phyloP scores from a whole-genome alignment of 2,113 vertebrate species.

The Bambusicola thoracicus region DNA sequence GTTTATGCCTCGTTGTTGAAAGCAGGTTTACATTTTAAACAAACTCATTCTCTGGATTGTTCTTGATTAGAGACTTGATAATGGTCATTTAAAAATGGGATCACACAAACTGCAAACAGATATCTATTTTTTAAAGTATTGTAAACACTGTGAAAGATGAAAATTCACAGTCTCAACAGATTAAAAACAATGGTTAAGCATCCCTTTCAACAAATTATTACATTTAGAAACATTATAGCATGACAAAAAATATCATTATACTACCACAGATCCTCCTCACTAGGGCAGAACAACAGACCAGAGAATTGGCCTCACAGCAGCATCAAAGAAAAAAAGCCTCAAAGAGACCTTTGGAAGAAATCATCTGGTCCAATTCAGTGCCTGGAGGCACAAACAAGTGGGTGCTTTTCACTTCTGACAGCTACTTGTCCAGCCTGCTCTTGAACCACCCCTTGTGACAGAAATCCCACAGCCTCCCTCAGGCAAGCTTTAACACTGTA shows the following conservation, averaged over 20 bases:
- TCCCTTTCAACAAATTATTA: not conserved
- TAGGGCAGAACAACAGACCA: not conserved
- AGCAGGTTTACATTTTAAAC: not conserved
- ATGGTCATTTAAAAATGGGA: not conserved
- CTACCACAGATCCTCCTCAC: not conserved
- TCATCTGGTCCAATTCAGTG: not conserved
- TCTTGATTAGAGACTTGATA: not conserved
- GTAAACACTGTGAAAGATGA: not conserved
- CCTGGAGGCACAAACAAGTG: not conserved
- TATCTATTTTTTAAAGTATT: not conserved
- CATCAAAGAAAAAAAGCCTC: not conserved
- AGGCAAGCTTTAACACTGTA: not conserved
- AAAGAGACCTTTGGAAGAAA: not conserved
- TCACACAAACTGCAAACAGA: not conserved
- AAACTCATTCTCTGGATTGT: not conserved
- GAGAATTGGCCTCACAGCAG: not conserved
- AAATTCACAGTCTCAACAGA: not conserved
- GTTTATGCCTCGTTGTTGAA: not conserved
- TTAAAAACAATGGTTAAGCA: not conserved
- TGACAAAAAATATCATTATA: not conserved
- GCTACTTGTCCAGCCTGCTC: not conserved
- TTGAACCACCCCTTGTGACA: not conserved
- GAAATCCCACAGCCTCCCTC: not conserved
- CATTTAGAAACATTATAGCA: not conserved
- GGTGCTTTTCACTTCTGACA: not conserved